Evolutionary conservation across 2,888 invertebrate species (phyloP).

Genomic region (Lasioglossum leucozonium): DNA sequence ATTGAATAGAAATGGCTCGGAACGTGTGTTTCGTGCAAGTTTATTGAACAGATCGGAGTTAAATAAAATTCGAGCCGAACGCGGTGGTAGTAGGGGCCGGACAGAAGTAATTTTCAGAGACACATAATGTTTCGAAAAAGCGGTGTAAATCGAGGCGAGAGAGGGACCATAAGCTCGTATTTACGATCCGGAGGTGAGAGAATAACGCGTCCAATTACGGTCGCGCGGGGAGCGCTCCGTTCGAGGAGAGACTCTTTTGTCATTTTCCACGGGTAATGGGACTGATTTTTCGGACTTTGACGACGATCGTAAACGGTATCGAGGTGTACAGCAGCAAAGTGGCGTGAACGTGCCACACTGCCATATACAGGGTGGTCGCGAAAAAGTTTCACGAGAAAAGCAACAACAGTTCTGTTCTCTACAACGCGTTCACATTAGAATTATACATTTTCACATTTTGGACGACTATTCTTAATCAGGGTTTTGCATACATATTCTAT

Average conservation of each 20-base stretch:
- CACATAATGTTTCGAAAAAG: not conserved
- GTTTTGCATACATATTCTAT: no score
- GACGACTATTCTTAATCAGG: no score
- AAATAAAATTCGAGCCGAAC: no score
- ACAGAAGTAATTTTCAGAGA: not conserved
- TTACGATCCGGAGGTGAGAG: not conserved
- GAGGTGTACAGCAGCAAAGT: slow-evolving; percentile 23
- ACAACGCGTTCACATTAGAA: not conserved
- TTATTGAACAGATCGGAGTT: no score
- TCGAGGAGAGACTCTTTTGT: not conserved
- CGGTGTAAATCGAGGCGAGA: not conserved
- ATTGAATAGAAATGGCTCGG: no score
- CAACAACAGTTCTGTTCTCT: not conserved
- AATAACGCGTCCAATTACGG: slow-evolving; percentile 5
- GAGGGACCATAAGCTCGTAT: not conserved
- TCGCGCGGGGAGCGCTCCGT: not conserved
- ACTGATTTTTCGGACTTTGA: not conserved
- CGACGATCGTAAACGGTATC: slow-evolving; percentile 15
- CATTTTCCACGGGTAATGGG: slow-evolving; percentile 7
- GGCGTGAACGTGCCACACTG: slow-evolving; percentile 28
- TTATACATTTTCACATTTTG: no score
- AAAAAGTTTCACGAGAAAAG: not conserved
- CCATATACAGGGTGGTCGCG: not conserved
- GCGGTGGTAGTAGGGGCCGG: not conserved
- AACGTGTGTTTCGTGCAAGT: no score